Conservation (phyloP, 1,140 invertebrate species). For the Coelopa frigida region DNA sequence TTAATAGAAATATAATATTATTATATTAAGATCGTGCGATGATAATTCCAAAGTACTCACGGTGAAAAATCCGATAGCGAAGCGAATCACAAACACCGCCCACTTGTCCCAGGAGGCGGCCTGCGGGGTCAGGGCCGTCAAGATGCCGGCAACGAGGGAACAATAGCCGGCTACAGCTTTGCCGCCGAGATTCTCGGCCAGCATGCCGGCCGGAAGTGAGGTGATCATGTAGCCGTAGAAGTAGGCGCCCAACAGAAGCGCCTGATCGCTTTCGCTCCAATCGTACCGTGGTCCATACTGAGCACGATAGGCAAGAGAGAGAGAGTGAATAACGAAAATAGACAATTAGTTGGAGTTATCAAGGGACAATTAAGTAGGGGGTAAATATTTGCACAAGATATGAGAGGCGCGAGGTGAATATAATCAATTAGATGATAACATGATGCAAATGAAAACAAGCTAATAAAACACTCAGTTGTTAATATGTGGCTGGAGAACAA, state of each 20-base stretch:
- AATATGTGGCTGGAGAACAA: too few species aligned
- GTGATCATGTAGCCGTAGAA: slow-evolving; percentile 58
- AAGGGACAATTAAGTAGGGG: too few species aligned
- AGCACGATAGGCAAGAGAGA: too few species aligned
- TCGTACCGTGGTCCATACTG: slow-evolving; percentile 52
- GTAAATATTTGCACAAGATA: too few species aligned
- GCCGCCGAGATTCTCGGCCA: slow-evolving; percentile 68
- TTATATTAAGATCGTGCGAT: not conserved
- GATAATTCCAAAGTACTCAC: slow-evolving; percentile 42
- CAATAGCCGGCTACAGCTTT: slow-evolving; percentile 55
- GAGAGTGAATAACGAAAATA: too few species aligned
- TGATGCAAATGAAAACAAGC: too few species aligned
- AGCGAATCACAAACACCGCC: slow-evolving; percentile 54
- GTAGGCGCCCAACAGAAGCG: slow-evolving; percentile 57
- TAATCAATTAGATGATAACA: too few species aligned
- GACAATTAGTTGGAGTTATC: too few species aligned
- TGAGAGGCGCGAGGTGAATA: too few species aligned
- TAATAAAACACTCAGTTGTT: too few species aligned
- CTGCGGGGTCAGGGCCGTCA: slow-evolving; percentile 62
- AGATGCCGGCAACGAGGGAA: slow-evolving; percentile 54
- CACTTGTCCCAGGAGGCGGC: slow-evolving; percentile 55
- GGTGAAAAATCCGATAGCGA: slow-evolving; percentile 59
- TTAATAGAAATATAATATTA: slow-evolving; percentile 6
- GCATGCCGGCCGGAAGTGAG: slow-evolving; percentile 57
- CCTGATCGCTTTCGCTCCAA: slow-evolving; percentile 56